Base-by-base conservation (phyloP, 2,888 invertebrate genomes). In the Mythimna impura region DNA sequence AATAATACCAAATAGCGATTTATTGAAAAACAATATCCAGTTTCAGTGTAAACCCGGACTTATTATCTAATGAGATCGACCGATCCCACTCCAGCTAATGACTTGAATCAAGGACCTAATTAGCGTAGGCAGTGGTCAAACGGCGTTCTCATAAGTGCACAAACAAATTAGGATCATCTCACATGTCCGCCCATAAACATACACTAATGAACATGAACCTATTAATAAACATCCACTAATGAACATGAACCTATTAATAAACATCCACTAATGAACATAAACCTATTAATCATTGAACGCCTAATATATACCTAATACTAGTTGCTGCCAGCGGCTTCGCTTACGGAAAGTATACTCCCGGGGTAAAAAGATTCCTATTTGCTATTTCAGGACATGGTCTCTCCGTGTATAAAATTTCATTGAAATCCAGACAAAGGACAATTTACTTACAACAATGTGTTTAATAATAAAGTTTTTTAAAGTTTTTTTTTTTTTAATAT, bases 81-180 rank as follows among this genome's bases (percentile, higher is more conserved):
- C 58, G 14, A 36, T 30, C 17, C 9, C 25, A 50, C 12, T 5
- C 20, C 3, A 10, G 22, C 36, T 63, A 62, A 57, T 72, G 12
- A 62, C 55, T 57, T 71, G 6, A 62, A 71, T 57, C 73, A 62
- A 36, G 55, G 25, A 55, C 12, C 36, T 73, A 62, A 73, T 62
- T 73, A 72, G 17, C 17, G 47, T 36, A 43, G 36, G 40, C 60
- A 60, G 72, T 71, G 47, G 47, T 50, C 47, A 72, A 62, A 73
- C 57, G 57, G 4, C 14, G 55, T 47, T 17, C 73, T 40, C 30
- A 54, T 73, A 50, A 30, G 17, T 50, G 14, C 10, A 50, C 22
- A 57, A 73, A 40, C 55, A 20, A 63, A 50, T 73, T 40, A 55
- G 50, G 2, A 50, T 25, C 50, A 36, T 22, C 57, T 50, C 57